Evolutionary conservation across 2,888 invertebrate genomes (phyloP), one percentile per base, ranked within the genome.

Genomic region (Adela reaumurella): DNA sequence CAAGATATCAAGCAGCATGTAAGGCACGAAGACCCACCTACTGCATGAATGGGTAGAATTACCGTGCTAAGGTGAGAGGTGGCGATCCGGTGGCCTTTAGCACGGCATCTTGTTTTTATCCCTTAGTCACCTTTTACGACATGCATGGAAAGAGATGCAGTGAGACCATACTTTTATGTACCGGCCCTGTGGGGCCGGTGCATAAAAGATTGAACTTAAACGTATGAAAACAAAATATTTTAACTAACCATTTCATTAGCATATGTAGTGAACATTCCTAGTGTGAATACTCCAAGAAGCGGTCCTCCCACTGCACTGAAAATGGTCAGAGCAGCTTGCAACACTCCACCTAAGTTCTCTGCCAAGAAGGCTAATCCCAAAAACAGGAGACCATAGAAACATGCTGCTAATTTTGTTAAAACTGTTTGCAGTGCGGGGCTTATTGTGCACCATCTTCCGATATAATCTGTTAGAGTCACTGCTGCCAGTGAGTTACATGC

Each of bases 251-350:
- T 79, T 67, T 92, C 84, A 62, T 88, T 91, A 4, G 88, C 86
- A 48, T 71, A 81, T 14, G 88, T 85, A 41, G 88, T 86, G 55
- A 88, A 86, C 90, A 95, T 92, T 56, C 94, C 94, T 19, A 94
- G 70, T 0, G 92, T 88, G 63, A 94, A 95, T 1, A 94, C 73
- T 0, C 89, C 94, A 19, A 94, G 71, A n/a, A 94, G 65, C 0
- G 94, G 94, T 0, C 94, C 94, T 1, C 94, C 94, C 2, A 92
- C 86, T 1, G 92, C 88, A 1, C 93, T 94, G 60, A 94, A 93
- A 55, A 94, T 90, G 0, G 92, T 92, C 8, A 94, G 70, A 0
- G 92, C 85, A 0, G 91, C 89, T 70, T 94, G 92, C n/a, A 96
- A 74, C n/a, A 96, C 82, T 0, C 92, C 92, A 0, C 93, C 94